Percentiles rank a stretch among this genome's conserved stretches.
Evolutionary conservation across 2,888 invertebrate genomes (phyloP).

Genomic region (Ophraella communa): DNA sequence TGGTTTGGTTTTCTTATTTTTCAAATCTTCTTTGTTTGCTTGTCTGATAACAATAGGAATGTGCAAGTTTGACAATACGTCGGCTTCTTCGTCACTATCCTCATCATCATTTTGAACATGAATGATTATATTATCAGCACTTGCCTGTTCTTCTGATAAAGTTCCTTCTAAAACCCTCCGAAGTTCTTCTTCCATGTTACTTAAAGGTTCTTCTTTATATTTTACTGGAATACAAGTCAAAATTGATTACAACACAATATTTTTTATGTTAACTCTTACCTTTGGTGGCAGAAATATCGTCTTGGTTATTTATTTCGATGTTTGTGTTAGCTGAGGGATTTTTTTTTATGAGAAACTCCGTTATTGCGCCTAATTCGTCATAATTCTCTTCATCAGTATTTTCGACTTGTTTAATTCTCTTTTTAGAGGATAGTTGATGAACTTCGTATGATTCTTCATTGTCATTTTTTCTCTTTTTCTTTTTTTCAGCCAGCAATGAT

Average conservation of each 20-base stretch:
- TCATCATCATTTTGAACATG: conserved; percentile 36
- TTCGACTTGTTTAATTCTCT: conserved; percentile 6
- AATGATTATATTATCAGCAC: conserved; percentile 46
- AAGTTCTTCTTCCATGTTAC: conserved; percentile 28
- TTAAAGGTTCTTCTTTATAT: conserved; percentile 8
- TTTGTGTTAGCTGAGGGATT: not conserved
- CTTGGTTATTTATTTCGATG: not conserved
- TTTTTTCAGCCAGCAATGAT: not conserved
- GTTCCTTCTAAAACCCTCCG: conserved; percentile 39
- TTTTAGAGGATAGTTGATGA: not conserved
- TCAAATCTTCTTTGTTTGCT: not conserved
- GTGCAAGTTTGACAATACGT: conserved; percentile 20
- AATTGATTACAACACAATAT: not conserved
- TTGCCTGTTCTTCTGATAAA: conserved; percentile 39
- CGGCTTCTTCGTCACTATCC: conserved; percentile 21
- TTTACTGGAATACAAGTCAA: conserved; percentile 7
- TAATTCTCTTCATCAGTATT: conserved; percentile 3
- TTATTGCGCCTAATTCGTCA: conserved; percentile 15
- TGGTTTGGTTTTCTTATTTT: not conserved
- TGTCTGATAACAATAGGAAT: conserved; percentile 33
- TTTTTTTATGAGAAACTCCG: conserved; percentile 19
- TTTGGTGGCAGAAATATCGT: not conserved
- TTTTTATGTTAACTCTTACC: not conserved
- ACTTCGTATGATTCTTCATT: not conserved
- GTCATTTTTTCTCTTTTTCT: conserved; percentile 10